Evolutionary conservation across 30 jellyfish, hydroid and myxozoan genomes (phyloP).

Genomic region (Cassiopea xamachana): DNA sequence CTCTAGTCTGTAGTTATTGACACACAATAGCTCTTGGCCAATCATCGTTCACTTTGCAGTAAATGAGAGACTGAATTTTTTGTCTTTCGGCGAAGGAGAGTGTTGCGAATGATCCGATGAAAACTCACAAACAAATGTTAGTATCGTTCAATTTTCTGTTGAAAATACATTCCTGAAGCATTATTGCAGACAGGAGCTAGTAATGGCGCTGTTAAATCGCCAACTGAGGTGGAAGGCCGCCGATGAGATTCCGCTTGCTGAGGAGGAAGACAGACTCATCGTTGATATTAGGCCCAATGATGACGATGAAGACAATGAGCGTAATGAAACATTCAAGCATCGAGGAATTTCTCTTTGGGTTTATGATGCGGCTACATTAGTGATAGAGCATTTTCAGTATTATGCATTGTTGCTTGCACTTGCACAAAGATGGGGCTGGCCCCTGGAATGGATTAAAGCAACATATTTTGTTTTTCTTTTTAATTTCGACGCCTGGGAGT

Average conservation of each 20-base stretch:
- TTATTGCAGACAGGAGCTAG: neutral
- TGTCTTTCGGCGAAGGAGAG: too few species aligned
- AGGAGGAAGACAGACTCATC: constrained; percentile 59
- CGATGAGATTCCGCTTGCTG: constrained; percentile 80
- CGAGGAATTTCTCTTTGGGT: constrained; percentile 89
- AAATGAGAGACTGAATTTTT: neutral
- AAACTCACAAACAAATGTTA: neutral
- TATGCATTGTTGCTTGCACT: constrained; percentile 86
- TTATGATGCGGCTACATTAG: constrained; percentile 79
- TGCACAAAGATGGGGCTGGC: constrained; percentile 99
- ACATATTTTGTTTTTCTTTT: constrained; percentile 80
- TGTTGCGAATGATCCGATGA: neutral
- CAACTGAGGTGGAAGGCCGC: constrained; percentile 75
- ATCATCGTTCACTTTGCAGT: constrained; percentile 9
- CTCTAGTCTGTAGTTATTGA: constrained; percentile 5
- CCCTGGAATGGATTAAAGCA: constrained; percentile 81
- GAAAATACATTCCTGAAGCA: too few species aligned
- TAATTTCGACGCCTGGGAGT: constrained; percentile 92
- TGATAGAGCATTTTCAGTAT: constrained; percentile 87
- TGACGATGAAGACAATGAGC: constrained; percentile 59
- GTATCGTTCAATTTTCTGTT: neutral
- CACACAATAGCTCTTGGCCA: constrained; percentile 5
- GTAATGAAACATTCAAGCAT: constrained; percentile 67
- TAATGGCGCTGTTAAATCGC: constrained; percentile 82
- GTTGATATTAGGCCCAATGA: constrained; percentile 77